These are phyloP conservation scores for Formica exsecta DNA, from an alignment of 1,140 invertebrate genomes.

Conservation along the genomic window DNA sequence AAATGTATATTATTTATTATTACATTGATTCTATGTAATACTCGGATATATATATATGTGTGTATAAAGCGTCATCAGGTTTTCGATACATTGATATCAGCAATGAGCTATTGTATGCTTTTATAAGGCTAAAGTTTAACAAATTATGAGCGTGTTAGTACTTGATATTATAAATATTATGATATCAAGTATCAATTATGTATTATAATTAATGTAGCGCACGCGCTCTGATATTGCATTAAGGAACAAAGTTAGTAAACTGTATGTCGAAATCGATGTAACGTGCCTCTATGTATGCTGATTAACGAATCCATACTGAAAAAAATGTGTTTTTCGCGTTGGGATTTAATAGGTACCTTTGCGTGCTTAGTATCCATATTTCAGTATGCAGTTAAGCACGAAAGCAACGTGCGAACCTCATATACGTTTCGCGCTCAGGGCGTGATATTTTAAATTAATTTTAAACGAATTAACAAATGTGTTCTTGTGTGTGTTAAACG, in stretches of 20 bases:
- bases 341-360: slow-evolving; percentile 27
- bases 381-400: slow-evolving; percentile 8
- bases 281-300: neutral
- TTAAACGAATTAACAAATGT: slow-evolving; percentile 45
- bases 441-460: slow-evolving; percentile 11
- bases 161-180: neutral
- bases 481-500: neutral
- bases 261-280: neutral
- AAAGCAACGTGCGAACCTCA: slow-evolving; percentile 12
- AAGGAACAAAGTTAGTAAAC: slow-evolving; percentile 31
- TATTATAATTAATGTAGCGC: slow-evolving; percentile 34
- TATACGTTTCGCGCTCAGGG: neutral
- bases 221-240: neutral
- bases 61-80: neutral
- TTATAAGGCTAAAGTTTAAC: neutral
- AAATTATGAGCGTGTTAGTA: neutral
- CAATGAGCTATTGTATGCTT: neutral
- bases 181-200: slow-evolving; percentile 23
- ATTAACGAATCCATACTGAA: neutral
- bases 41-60: neutral
- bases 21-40: neutral
- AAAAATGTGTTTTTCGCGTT: neutral
- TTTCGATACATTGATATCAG: neutral
- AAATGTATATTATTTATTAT: neutral
- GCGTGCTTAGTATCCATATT: slow-evolving; percentile 51